Evolutionary conservation across 2,888 invertebrate genomes (phyloP), one percentile per base, ranked within the genome.

Genomic region (Ctenicera cuprea): DNA sequence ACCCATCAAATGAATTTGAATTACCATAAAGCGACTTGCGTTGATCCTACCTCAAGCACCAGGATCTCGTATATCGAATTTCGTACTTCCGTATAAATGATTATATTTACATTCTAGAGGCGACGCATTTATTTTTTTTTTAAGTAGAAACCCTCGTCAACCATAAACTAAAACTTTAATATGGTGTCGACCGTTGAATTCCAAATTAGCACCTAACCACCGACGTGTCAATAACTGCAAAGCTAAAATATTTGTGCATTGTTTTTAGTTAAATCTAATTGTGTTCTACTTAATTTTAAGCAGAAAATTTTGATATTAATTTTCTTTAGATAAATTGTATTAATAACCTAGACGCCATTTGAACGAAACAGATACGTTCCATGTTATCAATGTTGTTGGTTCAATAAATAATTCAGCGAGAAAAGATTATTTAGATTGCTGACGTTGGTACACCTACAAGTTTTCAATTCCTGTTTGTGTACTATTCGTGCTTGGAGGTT

Each of bases 61-160:
- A 59, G 37, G 43, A 68, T 68, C 20, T 30, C 30, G 16, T 43
- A n/a, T n/a, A 68, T 68, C 45, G 67, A 68, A 68, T 59, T 57
- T 30, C 59, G 14, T 61, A 33, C 16, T 20, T 30, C 38, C 37
- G 41, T 54, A 68, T 65, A 52, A 45, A 68, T 68, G 57, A 38
- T 50, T 20, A 45, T 57, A 68, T 68, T 68, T 68, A 68, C 30
- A 61, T 59, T 57, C 67, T 33, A 30, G 37, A 18, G 26, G 22
- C 67, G 67, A 33, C 43, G 30, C 59, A 68, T 68, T 43, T 45
- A 68, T 57, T 48, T 16, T 33, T 67, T 68, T 61, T 61, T 16
- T n/a, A 38, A 61, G 67, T 68, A 68, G 57, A 59, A 33, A 59
- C 67, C 67, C 59, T 20, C 48, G 59, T 68, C 67, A 68, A 33